Percentiles rank a stretch among this genome's conserved stretches.
Conservation (phyloP, 2,797 vertebrate genomes). For the Bradypus variegatus region DNA sequence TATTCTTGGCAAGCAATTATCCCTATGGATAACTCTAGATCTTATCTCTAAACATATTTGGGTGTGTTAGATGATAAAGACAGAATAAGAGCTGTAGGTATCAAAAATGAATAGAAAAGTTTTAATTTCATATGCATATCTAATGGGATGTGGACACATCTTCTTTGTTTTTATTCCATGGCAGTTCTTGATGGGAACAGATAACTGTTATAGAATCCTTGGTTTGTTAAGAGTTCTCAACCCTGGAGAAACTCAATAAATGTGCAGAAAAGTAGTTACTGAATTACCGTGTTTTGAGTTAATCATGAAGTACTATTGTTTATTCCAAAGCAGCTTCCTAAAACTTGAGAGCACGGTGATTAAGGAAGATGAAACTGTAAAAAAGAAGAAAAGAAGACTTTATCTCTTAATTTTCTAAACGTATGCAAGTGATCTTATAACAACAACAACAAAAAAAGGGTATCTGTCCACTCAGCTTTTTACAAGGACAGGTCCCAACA, state of each 20-base stretch:
- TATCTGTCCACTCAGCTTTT: neutral
- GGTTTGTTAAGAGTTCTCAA: neutral
- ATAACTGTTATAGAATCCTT: neutral
- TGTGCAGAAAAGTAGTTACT: neutral
- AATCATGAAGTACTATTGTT: neutral
- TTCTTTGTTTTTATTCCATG: neutral
- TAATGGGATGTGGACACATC: no score
- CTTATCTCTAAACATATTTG: constrained; percentile 34
- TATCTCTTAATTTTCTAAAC: neutral
- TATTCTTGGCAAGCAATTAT: neutral
- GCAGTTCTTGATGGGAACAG: neutral
- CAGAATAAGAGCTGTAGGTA: neutral
- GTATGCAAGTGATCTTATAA: neutral
- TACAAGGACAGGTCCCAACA: neutral
- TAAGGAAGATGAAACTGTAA: neutral
- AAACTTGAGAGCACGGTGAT: neutral
- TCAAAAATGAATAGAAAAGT: neutral
- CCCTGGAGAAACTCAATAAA: neutral
- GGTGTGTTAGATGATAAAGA: constrained; percentile 13
- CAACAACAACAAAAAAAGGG: neutral
- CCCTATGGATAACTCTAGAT: constrained; percentile 26
- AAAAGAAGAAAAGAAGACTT: neutral
- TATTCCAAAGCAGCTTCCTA: neutral
- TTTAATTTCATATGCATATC: neutral
- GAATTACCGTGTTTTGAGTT: neutral